Conservation (phyloP, 1,140 invertebrate genomes). For the Calephelis nemesis region DNA sequence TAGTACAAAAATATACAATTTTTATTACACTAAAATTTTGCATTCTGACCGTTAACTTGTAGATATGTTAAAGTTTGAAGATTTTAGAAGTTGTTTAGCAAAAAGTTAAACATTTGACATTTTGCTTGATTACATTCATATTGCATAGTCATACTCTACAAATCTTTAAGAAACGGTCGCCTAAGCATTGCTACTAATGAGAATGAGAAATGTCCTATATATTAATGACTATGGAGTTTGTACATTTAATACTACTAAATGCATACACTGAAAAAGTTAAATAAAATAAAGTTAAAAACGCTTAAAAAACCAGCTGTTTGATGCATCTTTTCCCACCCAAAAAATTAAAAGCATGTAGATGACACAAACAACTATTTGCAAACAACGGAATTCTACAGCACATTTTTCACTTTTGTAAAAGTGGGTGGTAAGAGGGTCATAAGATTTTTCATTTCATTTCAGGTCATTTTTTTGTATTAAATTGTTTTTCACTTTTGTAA, state of each 20-base stretch:
- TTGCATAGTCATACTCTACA: not conserved
- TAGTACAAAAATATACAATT: constrained; percentile 26
- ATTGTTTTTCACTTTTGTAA: too few species aligned
- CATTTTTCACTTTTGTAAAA: too few species aligned
- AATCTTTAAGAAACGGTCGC: not conserved
- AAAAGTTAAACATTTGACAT: not conserved
- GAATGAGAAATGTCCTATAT: not conserved
- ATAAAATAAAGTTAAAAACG: not conserved
- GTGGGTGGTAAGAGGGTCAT: too few species aligned
- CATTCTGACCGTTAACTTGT: not conserved
- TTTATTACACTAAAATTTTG: constrained; percentile 4
- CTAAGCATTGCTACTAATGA: not conserved
- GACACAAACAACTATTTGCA: too few species aligned
- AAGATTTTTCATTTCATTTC: too few species aligned
- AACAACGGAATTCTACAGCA: too few species aligned
- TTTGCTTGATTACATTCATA: not conserved
- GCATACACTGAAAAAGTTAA: not conserved
- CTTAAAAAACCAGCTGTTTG: too few species aligned
- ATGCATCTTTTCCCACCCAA: too few species aligned
- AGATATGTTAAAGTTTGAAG: not conserved
- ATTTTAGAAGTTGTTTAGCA: not conserved
- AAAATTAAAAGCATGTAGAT: too few species aligned
- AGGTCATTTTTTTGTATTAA: too few species aligned
- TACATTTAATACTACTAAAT: not conserved
- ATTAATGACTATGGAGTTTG: not conserved